These are phyloP conservation scores for Indicator maculatus DNA, from an alignment of 2,113 vertebrate species.

Conservation along the genomic window DNA sequence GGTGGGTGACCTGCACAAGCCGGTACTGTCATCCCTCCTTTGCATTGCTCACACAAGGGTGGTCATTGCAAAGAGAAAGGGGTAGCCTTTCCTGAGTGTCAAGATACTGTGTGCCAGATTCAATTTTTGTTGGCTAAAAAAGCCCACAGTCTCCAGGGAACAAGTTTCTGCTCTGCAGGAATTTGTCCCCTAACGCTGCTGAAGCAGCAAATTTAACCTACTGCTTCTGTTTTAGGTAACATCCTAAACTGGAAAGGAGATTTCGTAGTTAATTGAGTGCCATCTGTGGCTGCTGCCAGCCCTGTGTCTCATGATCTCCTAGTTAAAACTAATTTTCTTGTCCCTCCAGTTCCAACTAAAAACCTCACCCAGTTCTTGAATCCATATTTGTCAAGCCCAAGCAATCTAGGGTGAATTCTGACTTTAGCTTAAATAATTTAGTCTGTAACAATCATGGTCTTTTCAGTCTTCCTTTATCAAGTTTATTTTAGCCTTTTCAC, in stretches of 20 bases:
- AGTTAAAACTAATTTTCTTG: neutral
- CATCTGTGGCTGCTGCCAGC: neutral
- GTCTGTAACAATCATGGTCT: neutral
- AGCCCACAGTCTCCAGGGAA: neutral
- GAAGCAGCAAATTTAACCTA: neutral
- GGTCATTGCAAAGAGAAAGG: neutral
- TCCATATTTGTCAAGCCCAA: neutral
- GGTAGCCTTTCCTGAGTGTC: neutral
- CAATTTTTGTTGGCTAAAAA: neutral
- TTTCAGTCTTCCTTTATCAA: neutral
- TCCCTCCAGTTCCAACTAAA: neutral
- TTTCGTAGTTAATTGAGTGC: neutral
- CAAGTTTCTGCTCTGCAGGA: neutral
- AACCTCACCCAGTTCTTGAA: neutral
- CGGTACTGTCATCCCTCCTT: neutral
- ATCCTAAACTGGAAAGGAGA: neutral
- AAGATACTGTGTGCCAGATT: neutral
- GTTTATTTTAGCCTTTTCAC: neutral
- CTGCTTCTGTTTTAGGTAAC: neutral
- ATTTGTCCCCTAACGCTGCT: neutral
- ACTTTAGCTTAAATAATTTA: conserved; percentile 12
- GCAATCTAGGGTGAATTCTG: neutral
- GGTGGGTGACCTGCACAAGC: neutral
- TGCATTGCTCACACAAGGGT: neutral
- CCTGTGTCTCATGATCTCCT: neutral